Conservation (phyloP, 30 jellyfish, hydroid and myxozoan genomes). For the Cassiopea andromeda region DNA sequence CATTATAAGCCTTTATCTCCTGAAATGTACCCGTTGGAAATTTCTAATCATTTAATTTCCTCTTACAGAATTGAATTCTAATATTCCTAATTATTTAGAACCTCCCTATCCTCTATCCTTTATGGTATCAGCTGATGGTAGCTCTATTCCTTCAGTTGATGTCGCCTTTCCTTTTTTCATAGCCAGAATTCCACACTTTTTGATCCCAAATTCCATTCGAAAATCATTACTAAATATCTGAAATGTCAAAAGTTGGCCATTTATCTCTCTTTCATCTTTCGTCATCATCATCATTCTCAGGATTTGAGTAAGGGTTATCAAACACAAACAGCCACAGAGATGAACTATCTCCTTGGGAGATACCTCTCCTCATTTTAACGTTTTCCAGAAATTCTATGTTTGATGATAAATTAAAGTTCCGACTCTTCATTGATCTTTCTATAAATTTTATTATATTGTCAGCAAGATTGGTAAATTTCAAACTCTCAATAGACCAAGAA, state of each 20-base stretch:
- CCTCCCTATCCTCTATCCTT: neutral
- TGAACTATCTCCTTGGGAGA: no score
- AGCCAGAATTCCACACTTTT: no score
- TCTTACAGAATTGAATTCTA: neutral
- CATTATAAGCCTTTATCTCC: neutral
- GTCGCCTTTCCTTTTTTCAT: no score
- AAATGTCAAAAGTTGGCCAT: constrained; percentile 4
- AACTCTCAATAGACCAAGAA: neutral
- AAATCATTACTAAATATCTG: no score
- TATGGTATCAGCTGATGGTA: neutral
- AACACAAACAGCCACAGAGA: no score
- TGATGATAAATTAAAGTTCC: neutral
- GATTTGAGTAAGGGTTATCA: constrained; percentile 27
- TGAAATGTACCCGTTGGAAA: constrained; percentile 12
- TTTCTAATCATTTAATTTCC: constrained; percentile 7
- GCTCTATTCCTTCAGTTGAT: no score
- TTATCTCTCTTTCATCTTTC: constrained; percentile 22
- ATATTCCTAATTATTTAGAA: no score
- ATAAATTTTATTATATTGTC: no score
- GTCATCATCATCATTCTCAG: constrained; percentile 12
- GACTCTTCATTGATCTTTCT: no score
- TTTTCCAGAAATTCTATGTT: constrained; percentile 5
- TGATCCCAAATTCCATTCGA: no score
- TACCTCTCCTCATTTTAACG: no score
- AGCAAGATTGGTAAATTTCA: constrained; percentile 23